Evolutionary conservation across 2,888 invertebrate genomes (phyloP), one percentile per base, ranked within the genome.

Genomic region (Chrysomela aeneicollis): DNA sequence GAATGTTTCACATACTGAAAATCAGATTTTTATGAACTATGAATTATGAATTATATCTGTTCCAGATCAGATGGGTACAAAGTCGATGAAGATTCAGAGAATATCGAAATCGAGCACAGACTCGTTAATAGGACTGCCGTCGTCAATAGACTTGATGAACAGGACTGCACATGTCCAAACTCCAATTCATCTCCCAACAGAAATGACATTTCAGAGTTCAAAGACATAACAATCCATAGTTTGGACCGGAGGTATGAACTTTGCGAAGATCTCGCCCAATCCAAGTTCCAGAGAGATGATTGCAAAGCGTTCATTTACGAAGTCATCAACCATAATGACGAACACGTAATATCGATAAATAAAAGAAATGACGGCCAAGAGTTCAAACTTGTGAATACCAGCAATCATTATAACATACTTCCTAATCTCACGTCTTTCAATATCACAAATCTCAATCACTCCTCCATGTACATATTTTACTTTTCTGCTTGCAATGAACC

Each of bases 401-500:
- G 18, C 18, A 57, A 46, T 17, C 57, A 58, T n/a, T 15, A 26
- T n/a, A 26, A 15, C 12, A 66, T 65, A 52, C 17, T 53, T 63
- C 37, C 71, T 1, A 74, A 72, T 53, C 66, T 59, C 1, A 79
- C 79, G 1, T 68, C 51, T 17, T 73, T 71, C 26, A 67, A 68
- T 9, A 61, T 82, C 12, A 72, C 73, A 0, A 77, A 84, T n/a
- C 78, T 91, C 49, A 79, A 82, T 17, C 88, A 88, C 66, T 91
- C 84, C 72, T 85, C 86, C 0, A 76, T 84, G 47, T 91, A 92
- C 73, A 82, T 85, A 0, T 83, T 91, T 53, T 85, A 86, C 54
- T 78, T 91, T 19, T 82, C 84, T 9, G 89, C 88, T 0, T 91
- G 91, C 71, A 85, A 87, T 70, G 83, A 84, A 0, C 89, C 89